Base-by-base conservation (phyloP, 2,113 vertebrate species). In the Ovis canadensis region DNA sequence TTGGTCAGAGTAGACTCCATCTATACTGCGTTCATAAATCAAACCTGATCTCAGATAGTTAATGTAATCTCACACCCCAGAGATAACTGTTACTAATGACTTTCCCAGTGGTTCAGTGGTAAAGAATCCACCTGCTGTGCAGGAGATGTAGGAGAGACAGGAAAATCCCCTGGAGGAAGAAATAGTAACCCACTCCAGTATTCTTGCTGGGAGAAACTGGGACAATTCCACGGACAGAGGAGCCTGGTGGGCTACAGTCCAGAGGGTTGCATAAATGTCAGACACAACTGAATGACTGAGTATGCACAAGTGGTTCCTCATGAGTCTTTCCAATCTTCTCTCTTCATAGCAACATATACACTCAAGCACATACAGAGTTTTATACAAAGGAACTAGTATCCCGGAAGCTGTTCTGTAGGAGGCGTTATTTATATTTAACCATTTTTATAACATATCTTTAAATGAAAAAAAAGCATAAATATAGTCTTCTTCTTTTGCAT, bases 391-490 rank as follows among this genome's bases (percentile, higher is more conserved):
- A 33, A 4, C 55, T 40, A 43, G 27, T 48, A 50, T 36, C 10
- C 1, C 3, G 13, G 52, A 2, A 82, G 5, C 0, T 62, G 3
- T 67, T 50, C 0, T 54, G 1, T 9, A 50, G 12, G 14, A 2
- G 0, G 0, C 2, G 1, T 52, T 89, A 91, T 62, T 93, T 83
- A 67, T 21, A 90, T 87, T 25, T 82, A 94, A 60, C 25, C 21
- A 43, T 31, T 97, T 91, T 78, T 17, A 94, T 86, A 5, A 92
- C 59, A 31, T 85, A 15, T 31, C 0, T 85, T 93, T 78, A 40
- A 12, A 55, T 89, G 16, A 43, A 1, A 45, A 83, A 33, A 71
- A 36, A 11, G 43, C 55, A 33, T 36, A 60, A 86, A 78, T 54
- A 2, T 0, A 71, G 9, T 2, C 12, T 36, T 55, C 7, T 85